These are phyloP conservation scores for Xyliphius kryptos DNA, from an alignment of 2,113 vertebrate species.

Conservation along the genomic window DNA sequence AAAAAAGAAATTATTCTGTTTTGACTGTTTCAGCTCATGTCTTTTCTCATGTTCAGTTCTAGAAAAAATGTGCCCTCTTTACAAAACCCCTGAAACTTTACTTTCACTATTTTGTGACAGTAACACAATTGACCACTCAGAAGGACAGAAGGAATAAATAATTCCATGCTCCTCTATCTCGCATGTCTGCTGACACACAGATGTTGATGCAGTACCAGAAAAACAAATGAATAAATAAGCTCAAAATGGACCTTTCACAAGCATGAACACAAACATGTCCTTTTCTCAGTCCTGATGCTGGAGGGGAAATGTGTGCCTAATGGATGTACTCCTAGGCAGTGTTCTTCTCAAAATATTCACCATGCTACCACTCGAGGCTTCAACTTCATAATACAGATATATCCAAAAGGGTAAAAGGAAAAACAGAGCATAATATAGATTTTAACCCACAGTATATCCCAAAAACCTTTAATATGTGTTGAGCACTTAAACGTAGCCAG, in stretches of 20 bases:
- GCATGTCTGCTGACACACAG: constrained; percentile 41
- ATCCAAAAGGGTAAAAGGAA: no score
- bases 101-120: constrained; percentile 49
- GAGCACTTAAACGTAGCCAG: constrained; percentile 9
- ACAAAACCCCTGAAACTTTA: constrained; percentile 36
- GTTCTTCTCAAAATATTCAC: no score
- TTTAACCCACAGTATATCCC: neutral
- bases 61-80: constrained; percentile 10
- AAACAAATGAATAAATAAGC: constrained; percentile 56
- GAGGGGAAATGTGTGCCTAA: constrained; percentile 21
- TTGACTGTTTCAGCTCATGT: constrained; percentile 15
- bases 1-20: constrained; percentile 49
- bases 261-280: constrained; percentile 15
- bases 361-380: no score
- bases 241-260: constrained; percentile 31
- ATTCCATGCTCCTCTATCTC: constrained; percentile 45
- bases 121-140: no score
- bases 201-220: constrained; percentile 46
- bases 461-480: constrained; percentile 4
- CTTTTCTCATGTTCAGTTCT: constrained; percentile 27
- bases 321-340: constrained; percentile 14
- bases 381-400: no score
- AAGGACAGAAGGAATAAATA: constrained; percentile 66
- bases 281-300: constrained; percentile 4
- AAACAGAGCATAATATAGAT: neutral